phyloP scores from a whole-genome alignment of 92 coral and sea anemone genomes.

The Desmophyllum pertusum region DNA sequence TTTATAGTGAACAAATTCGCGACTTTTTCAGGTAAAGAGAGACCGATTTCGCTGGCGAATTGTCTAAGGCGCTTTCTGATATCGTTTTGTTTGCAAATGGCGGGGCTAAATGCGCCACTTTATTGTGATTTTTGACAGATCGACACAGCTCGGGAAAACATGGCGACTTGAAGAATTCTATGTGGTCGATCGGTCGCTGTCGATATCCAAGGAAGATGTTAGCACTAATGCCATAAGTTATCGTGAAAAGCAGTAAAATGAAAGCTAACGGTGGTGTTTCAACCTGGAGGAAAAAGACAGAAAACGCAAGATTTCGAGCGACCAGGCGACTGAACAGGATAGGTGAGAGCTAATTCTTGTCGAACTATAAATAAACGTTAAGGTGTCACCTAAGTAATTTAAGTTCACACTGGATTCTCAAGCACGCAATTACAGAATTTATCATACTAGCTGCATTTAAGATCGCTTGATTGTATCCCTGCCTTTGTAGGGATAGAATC shows the following conservation, averaged over 20 bases:
- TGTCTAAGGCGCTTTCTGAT: not conserved
- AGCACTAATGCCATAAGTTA: not conserved
- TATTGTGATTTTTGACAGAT: constrained; percentile 43
- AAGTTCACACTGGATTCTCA: constrained; percentile 38
- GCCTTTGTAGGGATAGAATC: not conserved
- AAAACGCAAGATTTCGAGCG: constrained; percentile 28
- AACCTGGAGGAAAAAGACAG: constrained; percentile 33
- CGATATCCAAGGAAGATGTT: not conserved
- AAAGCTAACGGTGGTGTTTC: constrained; percentile 16
- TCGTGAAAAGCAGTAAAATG: constrained; percentile 15
- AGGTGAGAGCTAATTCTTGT: constrained; percentile 15
- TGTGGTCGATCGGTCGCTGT: not conserved
- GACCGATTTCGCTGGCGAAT: not conserved
- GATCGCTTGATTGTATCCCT: constrained; percentile 15
- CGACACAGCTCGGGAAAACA: constrained; percentile 26
- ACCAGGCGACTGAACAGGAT: constrained; percentile 25
- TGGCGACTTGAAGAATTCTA: constrained; percentile 49
- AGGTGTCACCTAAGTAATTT: constrained; percentile 39
- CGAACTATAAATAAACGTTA: constrained; percentile 24
- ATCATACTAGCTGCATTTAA: constrained; percentile 23
- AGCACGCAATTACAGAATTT: constrained; percentile 45
- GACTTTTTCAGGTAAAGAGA: constrained; percentile 8
- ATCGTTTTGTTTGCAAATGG: constrained; percentile 13
- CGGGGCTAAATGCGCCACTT: not conserved
- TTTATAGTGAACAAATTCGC: not conserved